A percentile compares a stretch with the other conserved stretches of the same genome.
These are phyloP conservation scores for Tenualosa thibaudeaui DNA, from an alignment of 2,797 vertebrate species.

Conservation along the genomic window DNA sequence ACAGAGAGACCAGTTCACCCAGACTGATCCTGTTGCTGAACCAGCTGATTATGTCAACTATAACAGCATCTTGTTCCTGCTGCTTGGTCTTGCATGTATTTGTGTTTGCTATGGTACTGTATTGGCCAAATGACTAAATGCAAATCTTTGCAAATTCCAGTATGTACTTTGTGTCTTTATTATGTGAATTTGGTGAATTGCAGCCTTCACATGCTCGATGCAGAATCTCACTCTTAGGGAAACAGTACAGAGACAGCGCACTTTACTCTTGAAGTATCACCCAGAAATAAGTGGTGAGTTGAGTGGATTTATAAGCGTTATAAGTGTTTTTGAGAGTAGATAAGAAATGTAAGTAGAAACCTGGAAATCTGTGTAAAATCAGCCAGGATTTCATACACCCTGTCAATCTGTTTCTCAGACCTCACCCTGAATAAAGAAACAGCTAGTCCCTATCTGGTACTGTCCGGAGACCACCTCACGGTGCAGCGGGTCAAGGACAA, in stretches of 20 bases:
- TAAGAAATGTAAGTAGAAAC: neutral
- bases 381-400: neutral
- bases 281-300: neutral
- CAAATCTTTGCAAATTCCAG: neutral
- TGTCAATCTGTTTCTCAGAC: neutral
- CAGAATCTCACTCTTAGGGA: neutral
- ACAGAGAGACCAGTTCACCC: neutral
- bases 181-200: neutral
- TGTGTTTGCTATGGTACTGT: neutral
- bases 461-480: constrained; percentile 22
- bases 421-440: constrained; percentile 12
- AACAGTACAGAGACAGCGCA: neutral
- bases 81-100: neutral
- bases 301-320: neutral
- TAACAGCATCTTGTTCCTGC: neutral
- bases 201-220: neutral
- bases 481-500: constrained; percentile 8
- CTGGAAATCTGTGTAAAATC: no score
- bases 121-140: neutral
- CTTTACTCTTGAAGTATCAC: neutral
- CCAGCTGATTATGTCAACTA: neutral
- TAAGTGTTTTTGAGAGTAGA: neutral
- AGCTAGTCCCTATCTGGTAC: constrained; percentile 17
- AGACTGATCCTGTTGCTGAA: neutral
- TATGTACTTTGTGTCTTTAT: neutral